Evolutionary conservation across 2,888 invertebrate genomes (phyloP), one percentile per base, ranked within the genome.

Genomic region (Eledona agricola): DNA sequence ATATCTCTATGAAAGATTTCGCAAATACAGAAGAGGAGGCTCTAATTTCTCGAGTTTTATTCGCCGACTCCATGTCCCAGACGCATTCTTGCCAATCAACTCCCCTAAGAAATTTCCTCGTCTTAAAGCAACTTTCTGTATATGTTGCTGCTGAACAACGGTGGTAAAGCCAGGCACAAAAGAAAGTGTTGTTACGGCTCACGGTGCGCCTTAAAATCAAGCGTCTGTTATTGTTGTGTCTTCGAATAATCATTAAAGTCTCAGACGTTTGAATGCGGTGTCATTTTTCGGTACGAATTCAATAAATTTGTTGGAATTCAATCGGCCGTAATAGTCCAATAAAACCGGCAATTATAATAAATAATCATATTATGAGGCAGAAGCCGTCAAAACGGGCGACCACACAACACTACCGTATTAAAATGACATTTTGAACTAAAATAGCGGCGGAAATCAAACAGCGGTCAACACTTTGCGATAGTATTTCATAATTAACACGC

Each of bases 401-500:
- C 69, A 55, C 70, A 68, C 62, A 59, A 64, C 66, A 63, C 64
- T 63, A 67, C 64, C 63, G 62, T 65, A 69, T 69, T 70, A 70
- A 71, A 70, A 70, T 70, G 69, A 67, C 70, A 66, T 71, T 72
- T 64, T 60, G 63, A 68, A 69, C 71, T 70, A 70, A 72, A 72
- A 70, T 65, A 68, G 69, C 66, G 69, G 64, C 69, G 72, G 69
- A 71, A 71, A 72, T 72, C 71, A 72, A 72, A 72, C 72, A 66
- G 70, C 70, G 71, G 72, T 72, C 71, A 71, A 72, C 71, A 72
- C 70, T 71, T 70, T 70, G 66, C 71, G 66, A 66, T 72, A 72
- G 63, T 72, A 72, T 71, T 72, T 72, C 70, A 73, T 72, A 72
- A 72, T 73, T 73, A 72, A 71, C 70, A 66, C 66, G 65, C 68